Percentiles rank a stretch among this genome's conserved stretches.
Conservation (phyloP, 2,113 vertebrate species). For the Siniperca chuatsi region DNA sequence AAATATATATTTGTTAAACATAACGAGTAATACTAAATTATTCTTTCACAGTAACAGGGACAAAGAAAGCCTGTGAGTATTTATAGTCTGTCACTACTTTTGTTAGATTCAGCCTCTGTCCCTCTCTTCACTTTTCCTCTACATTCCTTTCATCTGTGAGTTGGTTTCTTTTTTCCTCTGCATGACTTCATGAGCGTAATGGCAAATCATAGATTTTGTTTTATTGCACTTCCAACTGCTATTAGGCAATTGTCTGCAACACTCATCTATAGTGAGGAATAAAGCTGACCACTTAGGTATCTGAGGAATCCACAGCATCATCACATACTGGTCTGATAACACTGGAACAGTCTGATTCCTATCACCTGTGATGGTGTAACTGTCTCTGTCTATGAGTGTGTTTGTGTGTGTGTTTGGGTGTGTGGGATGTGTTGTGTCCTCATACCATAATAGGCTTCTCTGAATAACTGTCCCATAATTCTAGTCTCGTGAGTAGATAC, state of each 20-base stretch:
- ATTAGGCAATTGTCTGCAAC: conserved; percentile 73
- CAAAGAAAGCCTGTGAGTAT: conserved; percentile 24
- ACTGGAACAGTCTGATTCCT: conserved; percentile 73
- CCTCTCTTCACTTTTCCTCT: conserved; percentile 34
- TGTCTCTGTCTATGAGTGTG: conserved; percentile 43
- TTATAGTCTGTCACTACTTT: conserved; percentile 37
- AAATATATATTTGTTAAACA: no score
- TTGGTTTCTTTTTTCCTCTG: conserved; percentile 60
- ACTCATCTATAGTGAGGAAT: conserved; percentile 61
- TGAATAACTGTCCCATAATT: conserved; percentile 75
- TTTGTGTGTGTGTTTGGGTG: conserved; percentile 36
- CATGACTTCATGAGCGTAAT: conserved; percentile 71
- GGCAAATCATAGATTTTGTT: conserved; percentile 61
- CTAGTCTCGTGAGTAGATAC: conserved; percentile 74
- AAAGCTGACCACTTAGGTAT: conserved; percentile 78
- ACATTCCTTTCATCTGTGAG: conserved; percentile 71
- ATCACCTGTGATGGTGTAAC: conserved; percentile 73
- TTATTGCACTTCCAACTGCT: conserved; percentile 56
- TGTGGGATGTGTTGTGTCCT: conserved; percentile 71
- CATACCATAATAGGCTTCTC: conserved; percentile 82
- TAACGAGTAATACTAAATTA: no score
- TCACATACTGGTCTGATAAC: conserved; percentile 75
- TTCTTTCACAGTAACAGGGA: background rate
- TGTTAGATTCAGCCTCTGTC: conserved; percentile 27
- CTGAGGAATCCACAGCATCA: conserved; percentile 78